Base-by-base conservation (phyloP, 2,113 vertebrate genomes). In the Ctenomys sociabilis region DNA sequence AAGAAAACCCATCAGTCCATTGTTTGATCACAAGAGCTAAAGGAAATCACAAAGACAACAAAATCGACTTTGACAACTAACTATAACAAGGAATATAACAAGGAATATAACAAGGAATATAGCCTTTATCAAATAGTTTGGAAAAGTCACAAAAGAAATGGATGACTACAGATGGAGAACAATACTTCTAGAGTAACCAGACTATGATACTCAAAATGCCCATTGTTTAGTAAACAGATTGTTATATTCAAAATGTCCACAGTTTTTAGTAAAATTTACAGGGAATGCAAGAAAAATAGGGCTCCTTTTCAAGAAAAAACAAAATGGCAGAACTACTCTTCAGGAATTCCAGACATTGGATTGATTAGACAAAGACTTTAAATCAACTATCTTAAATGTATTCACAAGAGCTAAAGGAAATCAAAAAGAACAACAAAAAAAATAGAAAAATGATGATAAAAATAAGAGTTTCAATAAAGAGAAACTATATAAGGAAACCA, bases 401-500 rank as follows among this genome's bases (percentile, higher is more conserved):
- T 16, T 40, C 43, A 78, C 66, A 90, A 43, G 49, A 70, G 21
- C 43, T 94, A 89, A 94, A 85, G 59, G n/a, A 90, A 94, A 66
- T 14, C 21, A 75, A 19, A 37, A 64, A 40, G 3, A 83, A 49
- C 24, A 32, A 72, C 32, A 70, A 93, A 72, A 93, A 72, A 7
- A 72, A 45, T 43, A 26, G 43, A 9, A 84, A 89, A 84, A 77
- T 72, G 45, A 57, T 43, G 21, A 80, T 80, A 12, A 86, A 95
- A 88, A 77, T 28, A 35, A 88, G 77, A 89, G 28, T 83, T 83
- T 94, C 64, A 52, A 49, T n/a, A 66, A 52, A 73, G 54, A 73
- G 28, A 88, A 82, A 87, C 32, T 92, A 21, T 75, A 88, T 57
- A 63, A 77, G 57, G 30, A n/a, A 88, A 70, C 19, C 49, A 63